Evolutionary conservation across 2,797 vertebrate genomes (phyloP), one percentile per base, ranked within the genome.

Genomic region (Lepus townsendii): DNA sequence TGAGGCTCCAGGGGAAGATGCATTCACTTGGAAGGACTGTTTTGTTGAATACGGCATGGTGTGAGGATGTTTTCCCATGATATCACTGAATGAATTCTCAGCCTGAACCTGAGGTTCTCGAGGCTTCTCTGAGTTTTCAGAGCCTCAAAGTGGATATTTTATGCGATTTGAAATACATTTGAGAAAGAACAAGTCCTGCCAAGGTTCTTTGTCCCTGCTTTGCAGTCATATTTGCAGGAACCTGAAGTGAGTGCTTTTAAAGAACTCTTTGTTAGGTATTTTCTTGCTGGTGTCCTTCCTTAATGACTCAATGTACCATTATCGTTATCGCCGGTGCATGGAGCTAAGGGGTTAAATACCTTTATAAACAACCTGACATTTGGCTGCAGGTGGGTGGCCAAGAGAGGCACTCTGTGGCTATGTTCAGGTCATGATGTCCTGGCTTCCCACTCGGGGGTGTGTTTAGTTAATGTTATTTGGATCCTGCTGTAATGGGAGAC

Each of bases 241-340:
- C 2, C n/a, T 52, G 42, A 83, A 93, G 83, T 75, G 62, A 76
- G 12, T 20, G 50, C 90, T 93, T 91, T 89, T 90, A 83, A 66
- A 71, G 10, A 85, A 63, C 47, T 83, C 22, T 73, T 66, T 90
- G 35, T 76, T 24, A 50, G 90, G 79, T 76, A 3, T 78, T 95
- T 95, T 87, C 54, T 83, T 80, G 42, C 75, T 88, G 71, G 30
- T 89, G 20, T 84, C 75, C 17, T 94, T 72, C 54, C 62, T 68
- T 94, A 95, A 77, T 54, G 42, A 93, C 83, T 79, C 69, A 93
- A 16, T 92, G 13, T 91, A 16, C 63, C 73, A 63, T 88, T 91
- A 75, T 87, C 82, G n/a, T 88, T 91, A 75, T 87, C 78, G n/a
- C 50, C 13, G 1, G 26, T 68, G 73, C 73, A 24, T 50, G 65